phyloP scores from a whole-genome alignment of 2,113 vertebrate species.

The Odobenus rosmarus region DNA sequence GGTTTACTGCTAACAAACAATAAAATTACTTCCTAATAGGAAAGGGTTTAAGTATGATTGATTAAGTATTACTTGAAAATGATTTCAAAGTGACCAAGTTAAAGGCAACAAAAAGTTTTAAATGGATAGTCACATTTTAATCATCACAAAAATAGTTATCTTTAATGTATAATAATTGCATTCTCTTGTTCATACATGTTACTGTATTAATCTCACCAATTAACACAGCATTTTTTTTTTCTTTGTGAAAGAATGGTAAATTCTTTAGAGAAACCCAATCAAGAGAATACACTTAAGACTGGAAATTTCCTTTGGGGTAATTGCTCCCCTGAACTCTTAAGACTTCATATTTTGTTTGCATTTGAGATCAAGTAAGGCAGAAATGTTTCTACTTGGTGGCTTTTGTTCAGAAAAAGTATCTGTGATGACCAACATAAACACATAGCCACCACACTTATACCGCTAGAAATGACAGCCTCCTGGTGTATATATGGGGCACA shows the following conservation, averaged over 20 bases:
- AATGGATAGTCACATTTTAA: conserved; percentile 6
- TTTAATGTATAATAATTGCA: neutral
- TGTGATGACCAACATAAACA: neutral
- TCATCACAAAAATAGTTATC: neutral
- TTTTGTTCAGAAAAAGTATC: neutral
- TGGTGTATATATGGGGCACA: neutral
- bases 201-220: neutral
- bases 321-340: conserved; percentile 11
- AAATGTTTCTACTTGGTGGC: neutral
- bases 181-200: neutral
- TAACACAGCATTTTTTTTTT: neutral
- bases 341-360: conserved; percentile 11
- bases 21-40: conserved; percentile 4
- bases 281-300: neutral
- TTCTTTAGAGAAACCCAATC: neutral
- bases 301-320: neutral
- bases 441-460: neutral
- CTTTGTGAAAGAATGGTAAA: neutral
- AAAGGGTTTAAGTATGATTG: neutral
- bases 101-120: conserved; percentile 10
- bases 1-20: conserved; percentile 31
- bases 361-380: neutral
- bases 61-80: conserved; percentile 14
- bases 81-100: conserved; percentile 3
- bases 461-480: neutral